Evolutionary conservation across 2,797 vertebrate species (phyloP).

Genomic region (Arvicola amphibius): DNA sequence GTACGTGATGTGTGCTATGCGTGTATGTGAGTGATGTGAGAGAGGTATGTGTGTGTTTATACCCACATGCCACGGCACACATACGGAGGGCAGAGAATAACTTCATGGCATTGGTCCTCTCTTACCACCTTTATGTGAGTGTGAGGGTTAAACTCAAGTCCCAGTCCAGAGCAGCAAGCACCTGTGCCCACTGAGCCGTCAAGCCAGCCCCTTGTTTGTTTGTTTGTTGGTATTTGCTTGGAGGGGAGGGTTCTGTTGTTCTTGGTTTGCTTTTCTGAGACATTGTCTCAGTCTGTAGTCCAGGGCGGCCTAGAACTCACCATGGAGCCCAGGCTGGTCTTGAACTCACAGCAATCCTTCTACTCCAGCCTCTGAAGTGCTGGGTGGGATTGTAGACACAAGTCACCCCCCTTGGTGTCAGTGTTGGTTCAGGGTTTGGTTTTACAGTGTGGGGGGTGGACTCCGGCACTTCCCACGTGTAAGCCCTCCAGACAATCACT

Average conservation of each 20-base stretch:
- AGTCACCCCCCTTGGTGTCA: not conserved
- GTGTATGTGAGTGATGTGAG: too few species aligned
- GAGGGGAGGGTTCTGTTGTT: not conserved
- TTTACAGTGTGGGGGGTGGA: not conserved
- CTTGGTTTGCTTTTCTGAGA: not conserved
- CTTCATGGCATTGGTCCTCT: not conserved
- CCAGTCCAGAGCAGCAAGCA: not conserved
- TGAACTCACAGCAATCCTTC: not conserved
- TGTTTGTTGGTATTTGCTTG: not conserved
- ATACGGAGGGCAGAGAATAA: not conserved
- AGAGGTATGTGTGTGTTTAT: not conserved
- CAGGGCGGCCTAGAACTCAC: not conserved
- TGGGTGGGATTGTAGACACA: too few species aligned
- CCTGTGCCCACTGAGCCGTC: too few species aligned
- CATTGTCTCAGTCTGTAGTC: not conserved
- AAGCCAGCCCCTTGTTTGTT: not conserved
- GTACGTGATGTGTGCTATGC: not conserved
- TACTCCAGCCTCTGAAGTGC: not conserved
- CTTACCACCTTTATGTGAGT: not conserved
- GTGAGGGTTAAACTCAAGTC: not conserved
- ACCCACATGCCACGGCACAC: not conserved
- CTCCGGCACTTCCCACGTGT: not conserved
- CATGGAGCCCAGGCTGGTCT: not conserved
- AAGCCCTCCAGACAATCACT: not conserved
- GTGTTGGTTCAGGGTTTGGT: not conserved